Evolutionary conservation across 2,113 vertebrate genomes (phyloP).

Genomic region (Misgurnus anguillicaudatus): DNA sequence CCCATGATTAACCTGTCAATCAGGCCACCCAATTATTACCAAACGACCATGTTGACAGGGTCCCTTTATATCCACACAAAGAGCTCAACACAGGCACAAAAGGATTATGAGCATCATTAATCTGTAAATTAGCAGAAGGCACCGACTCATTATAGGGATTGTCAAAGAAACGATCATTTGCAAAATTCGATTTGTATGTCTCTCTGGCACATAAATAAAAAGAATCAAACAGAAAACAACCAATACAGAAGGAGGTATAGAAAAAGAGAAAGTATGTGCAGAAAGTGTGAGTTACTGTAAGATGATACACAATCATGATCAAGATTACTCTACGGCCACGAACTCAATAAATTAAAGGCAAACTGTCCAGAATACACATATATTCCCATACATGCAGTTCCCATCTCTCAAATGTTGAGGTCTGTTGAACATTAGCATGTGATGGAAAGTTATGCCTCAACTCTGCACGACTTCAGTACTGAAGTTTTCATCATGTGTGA

Average conservation of each 20-base stretch:
- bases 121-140: slow-evolving; percentile 32
- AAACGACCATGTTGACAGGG: slow-evolving; percentile 37
- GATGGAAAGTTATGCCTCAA: slow-evolving; percentile 15
- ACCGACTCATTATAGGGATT: slow-evolving; percentile 53
- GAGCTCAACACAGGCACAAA: slow-evolving; percentile 6
- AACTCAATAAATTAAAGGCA: too few species aligned
- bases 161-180: slow-evolving; percentile 19
- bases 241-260: slow-evolving; percentile 7
- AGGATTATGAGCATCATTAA: slow-evolving; percentile 16
- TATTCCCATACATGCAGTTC: not conserved
- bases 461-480: slow-evolving; percentile 16
- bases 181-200: too few species aligned
- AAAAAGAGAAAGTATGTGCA: slow-evolving; percentile 37
- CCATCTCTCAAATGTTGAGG: not conserved
- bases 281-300: slow-evolving; percentile 33
- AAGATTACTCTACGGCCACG: slow-evolving; percentile 27
- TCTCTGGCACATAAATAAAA: not conserved
- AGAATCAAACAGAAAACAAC: slow-evolving; percentile 20
- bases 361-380: too few species aligned
- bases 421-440: slow-evolving; percentile 11
- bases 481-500: slow-evolving; percentile 26
- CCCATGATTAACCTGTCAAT: slow-evolving; percentile 46
- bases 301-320: slow-evolving; percentile 59
- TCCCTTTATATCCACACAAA: slow-evolving; percentile 38
- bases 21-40: slow-evolving; percentile 43